Evolutionary conservation across 2,113 vertebrate genomes (phyloP).

Genomic region (Crotalus helleri): DNA sequence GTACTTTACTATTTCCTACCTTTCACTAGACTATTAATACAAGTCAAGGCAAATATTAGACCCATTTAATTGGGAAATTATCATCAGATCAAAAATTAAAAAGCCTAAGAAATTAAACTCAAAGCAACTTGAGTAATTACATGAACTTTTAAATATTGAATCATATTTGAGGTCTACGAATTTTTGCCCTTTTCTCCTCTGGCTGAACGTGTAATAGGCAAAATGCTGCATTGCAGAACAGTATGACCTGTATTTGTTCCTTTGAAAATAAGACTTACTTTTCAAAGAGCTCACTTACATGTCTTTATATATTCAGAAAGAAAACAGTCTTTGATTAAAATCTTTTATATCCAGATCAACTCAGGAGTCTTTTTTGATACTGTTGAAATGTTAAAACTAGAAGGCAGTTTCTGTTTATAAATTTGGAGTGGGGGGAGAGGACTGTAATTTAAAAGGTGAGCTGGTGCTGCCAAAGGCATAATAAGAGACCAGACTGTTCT

Average conservation of each 20-base stretch:
- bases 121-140: neutral
- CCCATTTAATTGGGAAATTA: neutral
- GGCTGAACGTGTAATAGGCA: constrained; percentile 3
- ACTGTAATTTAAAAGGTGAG: constrained; percentile 2
- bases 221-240: constrained; percentile 30
- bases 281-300: neutral
- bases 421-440: neutral
- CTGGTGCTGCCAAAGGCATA: neutral
- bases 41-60: neutral
- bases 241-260: neutral
- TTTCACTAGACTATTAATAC: neutral
- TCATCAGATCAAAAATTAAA: neutral
- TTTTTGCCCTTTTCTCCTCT: neutral
- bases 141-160: neutral
- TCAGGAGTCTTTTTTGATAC: constrained; percentile 35
- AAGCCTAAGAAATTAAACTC: neutral
- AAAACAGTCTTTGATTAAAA: constrained; percentile 6
- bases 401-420: constrained; percentile 11
- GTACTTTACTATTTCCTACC: neutral
- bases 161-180: neutral
- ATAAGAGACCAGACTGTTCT: neutral
- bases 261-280: constrained; percentile 5
- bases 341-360: neutral
- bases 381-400: constrained; percentile 18
- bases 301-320: constrained; percentile 5